Conservation (phyloP, 2,797 vertebrate genomes). For the Gorsachius magnificus region DNA sequence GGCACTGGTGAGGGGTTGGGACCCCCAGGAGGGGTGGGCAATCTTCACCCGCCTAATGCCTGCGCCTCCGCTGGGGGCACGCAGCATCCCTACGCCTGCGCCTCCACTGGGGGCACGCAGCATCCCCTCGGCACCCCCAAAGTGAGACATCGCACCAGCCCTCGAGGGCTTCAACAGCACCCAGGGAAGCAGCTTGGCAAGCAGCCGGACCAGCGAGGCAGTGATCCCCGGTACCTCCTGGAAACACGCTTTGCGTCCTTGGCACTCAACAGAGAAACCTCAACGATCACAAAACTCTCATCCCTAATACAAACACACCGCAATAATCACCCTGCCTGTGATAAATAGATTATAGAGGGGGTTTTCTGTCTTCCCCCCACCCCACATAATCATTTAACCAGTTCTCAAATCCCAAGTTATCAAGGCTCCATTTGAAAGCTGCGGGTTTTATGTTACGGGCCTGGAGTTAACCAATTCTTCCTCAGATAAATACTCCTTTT, state of each 20-base stretch:
- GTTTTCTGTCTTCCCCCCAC: not conserved
- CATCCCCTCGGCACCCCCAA: not conserved
- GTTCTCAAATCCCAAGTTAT: constrained; percentile 68
- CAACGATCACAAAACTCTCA: constrained; percentile 57
- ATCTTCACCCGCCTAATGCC: fast-evolving
- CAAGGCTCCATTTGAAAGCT: constrained; percentile 35
- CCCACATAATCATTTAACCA: constrained; percentile 57
- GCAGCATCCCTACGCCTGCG: not conserved
- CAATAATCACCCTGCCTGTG: constrained; percentile 56
- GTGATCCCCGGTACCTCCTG: not conserved
- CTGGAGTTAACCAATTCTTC: constrained; percentile 73
- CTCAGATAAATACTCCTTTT: constrained; percentile 74
- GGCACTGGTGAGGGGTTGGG: not conserved
- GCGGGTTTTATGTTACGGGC: constrained; percentile 59
- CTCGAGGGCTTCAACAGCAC: not conserved
- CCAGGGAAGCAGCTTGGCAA: not conserved
- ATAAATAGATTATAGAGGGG: constrained; percentile 57
- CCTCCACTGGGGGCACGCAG: not conserved
- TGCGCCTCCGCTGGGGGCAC: not conserved
- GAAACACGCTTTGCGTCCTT: not conserved
- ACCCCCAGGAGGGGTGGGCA: not conserved
- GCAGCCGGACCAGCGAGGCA: not conserved
- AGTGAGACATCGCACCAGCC: not conserved
- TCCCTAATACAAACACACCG: constrained; percentile 58
- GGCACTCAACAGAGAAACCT: constrained; percentile 53